Base-by-base conservation (phyloP, 2,888 invertebrate genomes). In the Drosophila anomalipes region DNA sequence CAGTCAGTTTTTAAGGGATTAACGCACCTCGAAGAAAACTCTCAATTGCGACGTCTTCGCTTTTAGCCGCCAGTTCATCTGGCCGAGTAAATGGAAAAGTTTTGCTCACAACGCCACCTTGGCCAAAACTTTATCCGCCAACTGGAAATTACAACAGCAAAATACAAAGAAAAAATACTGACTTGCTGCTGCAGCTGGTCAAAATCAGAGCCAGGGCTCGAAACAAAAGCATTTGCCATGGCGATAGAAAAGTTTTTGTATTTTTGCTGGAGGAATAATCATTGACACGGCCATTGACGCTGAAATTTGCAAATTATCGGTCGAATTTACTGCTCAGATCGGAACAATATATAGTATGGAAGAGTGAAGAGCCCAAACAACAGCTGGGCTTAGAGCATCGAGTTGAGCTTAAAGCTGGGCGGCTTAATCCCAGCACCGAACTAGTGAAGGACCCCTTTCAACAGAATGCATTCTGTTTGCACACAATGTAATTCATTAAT, bases 301-400 rank as follows among this genome's bases (percentile, higher is more conserved):
- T 71, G 68, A 79, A 80, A 91, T 90, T 90, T 87, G 84, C 90
- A 89, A 90, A 89, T 90, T 90, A 91, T 87, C 90, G 82, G 80
- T 58, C 68, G 58, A 64, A 56, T 66, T 79, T 56, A 39, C 72
- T 26, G 28, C 28, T 19, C 37, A 39, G 47, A 47, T 47, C 47
- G 26, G 9, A 16, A 9, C 9, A 16, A 9, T 16, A 47, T 16
- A 47, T 26, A 16, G 16, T 47, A 47, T 47, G 26, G 26, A 47
- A 47, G 26, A 47, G 16, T 16, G 26, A 1, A 47, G 26, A 26
- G 16, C 9, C 16, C 26, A 47, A 44, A 22, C 12, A 6, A 14
- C 12, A 44, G 12, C 3, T 12, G 22, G 12, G 5, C 5, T 44
- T 22, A 44, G 22, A 22, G 16, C 47, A 14, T 14, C 7, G 44